phyloP scores from a whole-genome alignment of 2,113 vertebrate genomes.

The Pelecanoides urinatrix region DNA sequence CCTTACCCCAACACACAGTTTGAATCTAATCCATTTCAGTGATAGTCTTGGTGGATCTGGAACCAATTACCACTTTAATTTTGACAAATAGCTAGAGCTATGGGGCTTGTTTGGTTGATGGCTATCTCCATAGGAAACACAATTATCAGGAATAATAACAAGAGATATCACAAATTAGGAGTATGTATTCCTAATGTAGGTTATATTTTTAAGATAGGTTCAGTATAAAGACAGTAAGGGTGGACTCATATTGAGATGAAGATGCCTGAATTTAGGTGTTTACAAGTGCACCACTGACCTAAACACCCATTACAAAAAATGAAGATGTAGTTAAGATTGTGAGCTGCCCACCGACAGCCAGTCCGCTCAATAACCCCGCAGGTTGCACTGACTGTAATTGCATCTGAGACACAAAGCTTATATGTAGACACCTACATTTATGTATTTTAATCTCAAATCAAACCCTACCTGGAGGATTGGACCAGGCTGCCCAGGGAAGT shows the following conservation, averaged over 20 bases:
- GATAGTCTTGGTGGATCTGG: neutral
- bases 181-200: neutral
- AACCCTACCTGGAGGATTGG: neutral
- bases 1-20: neutral
- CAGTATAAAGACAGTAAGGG: neutral
- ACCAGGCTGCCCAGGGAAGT: too few species aligned
- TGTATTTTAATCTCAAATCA: neutral
- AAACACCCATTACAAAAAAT: neutral
- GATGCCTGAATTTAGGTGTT: neutral
- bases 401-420: neutral
- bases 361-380: fast-evolving
- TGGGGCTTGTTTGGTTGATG: neutral
- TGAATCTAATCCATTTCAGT: neutral
- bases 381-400: neutral
- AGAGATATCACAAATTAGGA: neutral
- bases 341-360: neutral
- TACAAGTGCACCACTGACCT: neutral
- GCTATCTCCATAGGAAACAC: neutral
- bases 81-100: neutral
- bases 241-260: neutral
- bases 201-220: neutral
- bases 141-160: neutral
- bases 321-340: neutral
- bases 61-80: neutral
- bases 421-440: neutral